Base-by-base conservation (phyloP, 1,140 invertebrate genomes). In the Campoletis sonorensis region DNA sequence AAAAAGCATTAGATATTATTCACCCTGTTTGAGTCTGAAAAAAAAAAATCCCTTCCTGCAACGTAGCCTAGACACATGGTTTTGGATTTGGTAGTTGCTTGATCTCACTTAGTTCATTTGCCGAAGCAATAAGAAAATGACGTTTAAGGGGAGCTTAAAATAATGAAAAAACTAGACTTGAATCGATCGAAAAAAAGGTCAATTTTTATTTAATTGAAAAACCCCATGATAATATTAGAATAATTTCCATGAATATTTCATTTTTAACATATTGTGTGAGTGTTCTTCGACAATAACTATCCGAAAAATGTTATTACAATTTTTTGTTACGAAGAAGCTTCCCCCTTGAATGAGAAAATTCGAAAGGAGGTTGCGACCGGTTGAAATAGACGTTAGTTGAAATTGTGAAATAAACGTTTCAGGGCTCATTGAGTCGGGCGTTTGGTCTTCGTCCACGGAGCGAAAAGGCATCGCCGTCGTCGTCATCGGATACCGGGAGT, bases 341-440 rank as follows among this genome's bases (percentile, higher is more conserved):
- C 10, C 13, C 21, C 30, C 40, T 51, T 71, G 64, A 15, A 33
- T 49, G 64, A 71, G 27, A n/a, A 26, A 33, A 33, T 2, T 33
- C 2, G 5, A 45, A 45, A 13, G 40, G 11, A 45, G 40, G 11
- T 45, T 45, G n/a, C n/a, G 40, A 13, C 2, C 40, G 40, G 40
- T 45, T 1, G 13, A 45, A 45, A 45, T 11, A 1, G 40, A 45
- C 61, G 67, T 16, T 80, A 15, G 30, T 13, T 45, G 67, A 81
- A 81, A 30, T 15, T 27, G 49, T 61, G 16, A 3, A 45, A 49
- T 83, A 13, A 75, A 26, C 45, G 88, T 93, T 92, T 58, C 92
- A 96, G 96, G 96, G 96, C 61, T 96, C 96, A 51, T 92, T 96
- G 87, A 95, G 95, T 79, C 93, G 95, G 83, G 96, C 95, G 16